Percentiles rank a stretch among this genome's conserved stretches.
Conservation (phyloP, 2,113 vertebrate genomes). For the Oenanthe oenanthe region DNA sequence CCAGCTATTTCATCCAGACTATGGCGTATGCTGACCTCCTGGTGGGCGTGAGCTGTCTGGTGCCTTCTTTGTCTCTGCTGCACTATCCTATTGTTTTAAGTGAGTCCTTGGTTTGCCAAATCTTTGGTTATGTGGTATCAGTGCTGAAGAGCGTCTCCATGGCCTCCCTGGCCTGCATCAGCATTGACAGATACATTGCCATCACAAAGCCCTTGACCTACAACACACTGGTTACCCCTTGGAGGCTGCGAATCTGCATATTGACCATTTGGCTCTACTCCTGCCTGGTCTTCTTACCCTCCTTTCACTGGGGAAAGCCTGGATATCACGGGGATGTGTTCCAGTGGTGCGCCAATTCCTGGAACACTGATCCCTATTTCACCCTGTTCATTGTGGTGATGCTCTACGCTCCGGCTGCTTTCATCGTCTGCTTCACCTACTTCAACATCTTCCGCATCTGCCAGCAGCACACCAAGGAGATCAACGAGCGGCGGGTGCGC, state of each 20-base stretch:
- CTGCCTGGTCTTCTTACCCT: slow-evolving; percentile 91
- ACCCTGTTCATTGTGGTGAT: slow-evolving; percentile 92
- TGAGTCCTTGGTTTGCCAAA: slow-evolving; percentile 89
- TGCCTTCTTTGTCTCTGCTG: slow-evolving; percentile 92
- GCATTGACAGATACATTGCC: slow-evolving; percentile 95
- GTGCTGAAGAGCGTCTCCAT: slow-evolving; percentile 98
- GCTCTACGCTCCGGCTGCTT: slow-evolving; percentile 92
- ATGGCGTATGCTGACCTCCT: slow-evolving; percentile 98
- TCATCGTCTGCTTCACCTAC: slow-evolving; percentile 95
- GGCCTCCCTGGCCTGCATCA: slow-evolving; percentile 94
- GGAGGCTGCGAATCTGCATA: slow-evolving; percentile 92
- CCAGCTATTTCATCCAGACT: slow-evolving; percentile 98
- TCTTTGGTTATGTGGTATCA: slow-evolving; percentile 93
- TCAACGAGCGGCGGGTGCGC: slow-evolving; percentile 90
- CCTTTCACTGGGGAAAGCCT: slow-evolving; percentile 96
- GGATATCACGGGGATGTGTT: slow-evolving; percentile 97
- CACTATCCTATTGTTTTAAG: slow-evolving; percentile 85
- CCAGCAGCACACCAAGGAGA: slow-evolving; percentile 95
- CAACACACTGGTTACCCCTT: slow-evolving; percentile 89
- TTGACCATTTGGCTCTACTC: slow-evolving; percentile 95
- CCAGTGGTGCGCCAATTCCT: slow-evolving; percentile 88
- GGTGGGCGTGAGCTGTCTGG: slow-evolving; percentile 95
- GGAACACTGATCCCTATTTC: slow-evolving; percentile 88
- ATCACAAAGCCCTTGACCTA: slow-evolving; percentile 94
- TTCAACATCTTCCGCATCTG: slow-evolving; percentile 99